Evolutionary conservation across 1,140 invertebrate species (phyloP).

Genomic region (Cecropterus lyciades): DNA sequence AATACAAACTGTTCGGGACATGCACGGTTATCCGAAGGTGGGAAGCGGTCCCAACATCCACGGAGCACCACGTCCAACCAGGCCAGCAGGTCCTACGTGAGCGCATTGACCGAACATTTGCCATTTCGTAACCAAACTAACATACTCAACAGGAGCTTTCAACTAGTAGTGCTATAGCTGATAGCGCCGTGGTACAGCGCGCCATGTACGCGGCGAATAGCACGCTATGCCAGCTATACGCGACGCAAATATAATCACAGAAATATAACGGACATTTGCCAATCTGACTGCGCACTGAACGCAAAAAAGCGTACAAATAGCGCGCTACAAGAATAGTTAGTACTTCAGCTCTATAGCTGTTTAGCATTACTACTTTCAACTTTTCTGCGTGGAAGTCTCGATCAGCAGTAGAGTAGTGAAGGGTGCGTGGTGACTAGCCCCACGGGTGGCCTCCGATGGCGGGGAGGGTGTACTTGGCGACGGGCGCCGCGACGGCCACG

Average conservation of each 20-base stretch:
- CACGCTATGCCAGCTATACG: neutral
- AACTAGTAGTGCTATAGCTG: neutral
- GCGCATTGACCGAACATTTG: conserved; percentile 22
- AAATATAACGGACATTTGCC: too few species aligned
- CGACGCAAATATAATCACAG: too few species aligned
- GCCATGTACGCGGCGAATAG: neutral
- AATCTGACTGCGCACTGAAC: too few species aligned
- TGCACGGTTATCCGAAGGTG: conserved; percentile 16
- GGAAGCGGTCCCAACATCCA: neutral
- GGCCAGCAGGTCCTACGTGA: conserved; percentile 24
- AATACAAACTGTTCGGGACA: conserved; percentile 11
- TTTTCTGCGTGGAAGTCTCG: conserved; percentile 34
- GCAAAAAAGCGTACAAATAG: neutral
- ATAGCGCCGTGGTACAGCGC: neutral
- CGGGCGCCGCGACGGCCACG: conserved; percentile 65
- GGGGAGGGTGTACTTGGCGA: conserved; percentile 55
- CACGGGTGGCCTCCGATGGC: conserved; percentile 65
- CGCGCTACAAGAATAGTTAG: neutral
- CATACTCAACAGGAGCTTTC: conserved; percentile 11
- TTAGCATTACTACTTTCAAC: conserved; percentile 5
- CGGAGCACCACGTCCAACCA: conserved; percentile 28
- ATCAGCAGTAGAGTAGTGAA: conserved; percentile 54
- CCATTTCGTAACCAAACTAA: conserved; percentile 6
- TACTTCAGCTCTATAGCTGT: neutral
- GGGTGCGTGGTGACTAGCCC: conserved; percentile 54